Evolutionary conservation across 2,888 invertebrate genomes (phyloP), one percentile per base, ranked within the genome.

Genomic region (Monochamus alternatus): DNA sequence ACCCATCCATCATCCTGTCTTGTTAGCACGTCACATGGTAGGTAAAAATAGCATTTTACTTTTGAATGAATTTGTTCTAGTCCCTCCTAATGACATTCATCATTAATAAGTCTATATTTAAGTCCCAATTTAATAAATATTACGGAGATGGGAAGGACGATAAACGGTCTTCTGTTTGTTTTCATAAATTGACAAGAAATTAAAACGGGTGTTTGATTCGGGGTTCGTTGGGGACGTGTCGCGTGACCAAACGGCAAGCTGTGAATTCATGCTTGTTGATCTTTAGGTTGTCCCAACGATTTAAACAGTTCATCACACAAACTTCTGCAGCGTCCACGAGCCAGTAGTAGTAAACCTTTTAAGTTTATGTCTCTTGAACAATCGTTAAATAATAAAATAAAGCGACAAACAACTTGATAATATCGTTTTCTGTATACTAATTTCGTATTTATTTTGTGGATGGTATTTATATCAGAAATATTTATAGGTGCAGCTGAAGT

Each of bases 1-100:
- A 69, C 70, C 75, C 82, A 82, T 82, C 76, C 74, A 81, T 82
- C 82, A 82, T 80, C 58, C 55, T 81, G 82, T 82, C 82, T 82
- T 79, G 82, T 82, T 82, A 81, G 79, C 80, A 77, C 81, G 77
- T 82, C 81, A 79, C 75, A 77, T 71, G 71, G 75, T 75, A 71
- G 76, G 77, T 79, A 78, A 77, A 82, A 80, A 81, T 80, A 82
- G 78, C 80, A 75, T 80, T 80, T 76, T 74, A 75, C 65, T 75
- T 75, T 76, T 74, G 75, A 79, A 77, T 79, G 74, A 76, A 76
- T 76, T 80, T 75, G 77, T 81, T 76, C 62, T 66, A 72, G 77
- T 68, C 75, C 76, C 65, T 75, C 73, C 78, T 82, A 82, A 82
- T 79, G 82, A 79, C 82, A 78, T 80, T 74, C 74, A 76, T 76